Conservation (phyloP, 2,113 vertebrate species). For the Corythaeola cristata region DNA sequence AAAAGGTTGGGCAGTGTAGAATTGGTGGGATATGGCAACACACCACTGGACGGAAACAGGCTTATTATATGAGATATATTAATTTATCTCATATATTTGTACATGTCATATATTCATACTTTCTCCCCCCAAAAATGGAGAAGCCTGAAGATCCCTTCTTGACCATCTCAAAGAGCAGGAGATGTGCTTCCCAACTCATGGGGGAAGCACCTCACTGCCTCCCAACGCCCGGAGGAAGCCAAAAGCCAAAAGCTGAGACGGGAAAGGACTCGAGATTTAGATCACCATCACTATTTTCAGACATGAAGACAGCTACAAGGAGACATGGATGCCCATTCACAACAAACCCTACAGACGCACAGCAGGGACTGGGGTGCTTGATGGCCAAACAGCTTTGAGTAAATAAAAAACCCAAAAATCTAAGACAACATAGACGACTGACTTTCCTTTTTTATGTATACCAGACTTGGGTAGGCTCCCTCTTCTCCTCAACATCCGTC, state of each 20-base stretch:
- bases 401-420: neutral
- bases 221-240: neutral
- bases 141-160: neutral
- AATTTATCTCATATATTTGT: neutral
- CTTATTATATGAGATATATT: neutral
- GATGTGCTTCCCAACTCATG: fast-evolving
- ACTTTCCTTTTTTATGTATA: neutral
- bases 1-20: neutral
- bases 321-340: neutral
- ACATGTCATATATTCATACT: neutral
- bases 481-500: neutral
- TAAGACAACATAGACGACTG: neutral
- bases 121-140: neutral
- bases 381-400: neutral
- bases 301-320: neutral
- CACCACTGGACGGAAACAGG: neutral
- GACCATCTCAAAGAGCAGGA: neutral
- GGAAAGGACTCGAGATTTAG: neutral
- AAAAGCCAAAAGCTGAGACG: neutral
- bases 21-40: neutral
- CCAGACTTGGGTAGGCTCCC: neutral
- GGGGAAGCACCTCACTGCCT: neutral
- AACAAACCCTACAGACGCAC: neutral
- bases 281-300: neutral
- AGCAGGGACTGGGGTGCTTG: neutral